These are phyloP conservation scores for Sebastes hubbsi DNA, from an alignment of 2,797 vertebrate genomes.

Conservation along the genomic window DNA sequence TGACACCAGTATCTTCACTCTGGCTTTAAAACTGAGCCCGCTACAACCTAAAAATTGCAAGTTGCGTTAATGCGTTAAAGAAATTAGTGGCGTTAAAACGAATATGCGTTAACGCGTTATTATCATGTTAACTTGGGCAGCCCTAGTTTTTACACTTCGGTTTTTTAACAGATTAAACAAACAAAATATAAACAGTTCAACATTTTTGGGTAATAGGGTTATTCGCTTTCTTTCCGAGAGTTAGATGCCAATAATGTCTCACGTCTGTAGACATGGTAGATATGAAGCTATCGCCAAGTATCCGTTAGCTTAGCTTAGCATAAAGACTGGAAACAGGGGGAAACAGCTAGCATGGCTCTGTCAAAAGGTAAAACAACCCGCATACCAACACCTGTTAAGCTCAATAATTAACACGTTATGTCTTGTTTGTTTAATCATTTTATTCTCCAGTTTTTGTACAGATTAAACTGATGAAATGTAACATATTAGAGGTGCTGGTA, in stretches of 20 bases:
- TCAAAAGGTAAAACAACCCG: not conserved
- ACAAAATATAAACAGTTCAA: not conserved
- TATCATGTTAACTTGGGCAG: too few species aligned
- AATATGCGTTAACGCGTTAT: too few species aligned
- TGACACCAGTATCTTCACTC: too few species aligned
- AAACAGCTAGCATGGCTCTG: not conserved
- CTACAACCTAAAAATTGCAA: too few species aligned
- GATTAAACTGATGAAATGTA: not conserved
- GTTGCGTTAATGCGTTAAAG: too few species aligned
- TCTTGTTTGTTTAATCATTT: not conserved
- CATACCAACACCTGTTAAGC: not conserved
- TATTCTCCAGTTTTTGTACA: not conserved
- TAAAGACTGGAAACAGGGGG: not conserved
- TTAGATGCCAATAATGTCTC: not conserved
- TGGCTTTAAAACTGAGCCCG: too few species aligned
- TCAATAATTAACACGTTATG: not conserved
- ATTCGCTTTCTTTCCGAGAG: not conserved
- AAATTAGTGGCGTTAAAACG: too few species aligned
- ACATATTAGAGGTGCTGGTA: not conserved
- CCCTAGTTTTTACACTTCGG: rapidly evolving
- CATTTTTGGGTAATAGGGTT: not conserved
- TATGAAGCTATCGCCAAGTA: too few species aligned
- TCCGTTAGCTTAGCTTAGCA: not conserved
- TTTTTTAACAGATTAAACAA: not conserved
- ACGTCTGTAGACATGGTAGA: not conserved